A percentile compares a stretch with the other conserved stretches of the same genome.
Conservation (phyloP, 2,113 vertebrate genomes). For the Heptranchias perlo region DNA sequence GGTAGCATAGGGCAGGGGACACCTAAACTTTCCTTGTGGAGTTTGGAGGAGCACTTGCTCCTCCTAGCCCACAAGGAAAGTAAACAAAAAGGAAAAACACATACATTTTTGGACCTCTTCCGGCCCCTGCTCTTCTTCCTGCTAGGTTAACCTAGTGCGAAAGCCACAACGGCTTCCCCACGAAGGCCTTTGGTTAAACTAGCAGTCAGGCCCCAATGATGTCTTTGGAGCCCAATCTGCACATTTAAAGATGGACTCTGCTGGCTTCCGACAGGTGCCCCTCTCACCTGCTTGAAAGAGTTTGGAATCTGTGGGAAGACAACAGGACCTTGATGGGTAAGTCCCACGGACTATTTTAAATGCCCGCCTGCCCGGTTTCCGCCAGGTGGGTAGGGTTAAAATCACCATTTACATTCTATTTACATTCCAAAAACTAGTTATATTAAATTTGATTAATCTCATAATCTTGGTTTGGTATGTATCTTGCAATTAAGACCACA, state of each 20-base stretch:
- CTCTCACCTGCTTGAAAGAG: background rate
- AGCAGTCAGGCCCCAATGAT: background rate
- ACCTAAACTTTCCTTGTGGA: background rate
- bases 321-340: background rate
- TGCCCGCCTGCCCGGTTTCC: background rate
- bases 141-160: background rate
- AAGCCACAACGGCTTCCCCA: background rate
- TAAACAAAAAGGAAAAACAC: background rate
- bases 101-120: background rate
- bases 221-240: background rate
- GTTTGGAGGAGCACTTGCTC: background rate
- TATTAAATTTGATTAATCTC: background rate
- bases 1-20: background rate
- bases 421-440: background rate
- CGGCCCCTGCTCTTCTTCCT: background rate
- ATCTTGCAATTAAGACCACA: background rate
- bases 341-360: background rate
- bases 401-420: background rate
- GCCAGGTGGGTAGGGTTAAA: background rate
- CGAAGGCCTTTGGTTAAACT: background rate
- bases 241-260: background rate
- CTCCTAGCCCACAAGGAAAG: background rate
- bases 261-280: background rate
- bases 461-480: background rate
- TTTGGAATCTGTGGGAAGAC: background rate